These are phyloP conservation scores for Nannospalax galili DNA, from an alignment of 2,113 vertebrate species.

Conservation along the genomic window DNA sequence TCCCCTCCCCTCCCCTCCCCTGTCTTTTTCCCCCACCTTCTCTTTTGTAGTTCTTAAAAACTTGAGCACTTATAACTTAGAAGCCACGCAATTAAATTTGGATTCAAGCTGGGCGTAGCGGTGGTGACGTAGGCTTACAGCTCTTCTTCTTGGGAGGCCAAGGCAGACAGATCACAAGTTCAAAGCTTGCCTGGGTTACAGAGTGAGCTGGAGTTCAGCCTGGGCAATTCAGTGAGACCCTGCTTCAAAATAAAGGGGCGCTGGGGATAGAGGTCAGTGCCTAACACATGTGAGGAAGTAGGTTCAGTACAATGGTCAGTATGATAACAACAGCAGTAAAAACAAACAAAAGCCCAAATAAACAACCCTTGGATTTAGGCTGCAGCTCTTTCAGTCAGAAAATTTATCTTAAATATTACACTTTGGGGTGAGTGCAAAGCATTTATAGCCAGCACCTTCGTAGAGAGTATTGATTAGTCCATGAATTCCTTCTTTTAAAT, in stretches of 20 bases:
- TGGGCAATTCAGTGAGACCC: neutral
- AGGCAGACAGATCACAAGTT: no score
- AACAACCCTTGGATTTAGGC: neutral
- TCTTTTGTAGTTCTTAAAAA: neutral
- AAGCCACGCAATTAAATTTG: neutral
- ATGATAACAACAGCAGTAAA: neutral
- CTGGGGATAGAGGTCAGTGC: neutral
- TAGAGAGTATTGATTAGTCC: neutral
- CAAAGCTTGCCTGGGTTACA: neutral
- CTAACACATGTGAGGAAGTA: neutral
- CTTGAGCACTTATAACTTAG: neutral
- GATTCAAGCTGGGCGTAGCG: neutral
- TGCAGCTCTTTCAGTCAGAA: neutral
- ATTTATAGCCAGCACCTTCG: neutral
- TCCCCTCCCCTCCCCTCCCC: neutral
- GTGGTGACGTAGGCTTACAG: neutral
- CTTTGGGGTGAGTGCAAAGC: neutral
- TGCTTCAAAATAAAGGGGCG: neutral
- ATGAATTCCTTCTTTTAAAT: constrained; percentile 50
- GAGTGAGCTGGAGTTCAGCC: neutral
- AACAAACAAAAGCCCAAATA: neutral
- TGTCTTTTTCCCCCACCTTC: no score
- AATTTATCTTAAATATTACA: constrained; percentile 23
- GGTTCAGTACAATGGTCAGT: neutral
- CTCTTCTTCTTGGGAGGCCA: neutral